Percentiles rank a stretch among this genome's conserved stretches.
Conservation (phyloP, 2,888 invertebrate species). For the Himalopsyche tibetana region DNA sequence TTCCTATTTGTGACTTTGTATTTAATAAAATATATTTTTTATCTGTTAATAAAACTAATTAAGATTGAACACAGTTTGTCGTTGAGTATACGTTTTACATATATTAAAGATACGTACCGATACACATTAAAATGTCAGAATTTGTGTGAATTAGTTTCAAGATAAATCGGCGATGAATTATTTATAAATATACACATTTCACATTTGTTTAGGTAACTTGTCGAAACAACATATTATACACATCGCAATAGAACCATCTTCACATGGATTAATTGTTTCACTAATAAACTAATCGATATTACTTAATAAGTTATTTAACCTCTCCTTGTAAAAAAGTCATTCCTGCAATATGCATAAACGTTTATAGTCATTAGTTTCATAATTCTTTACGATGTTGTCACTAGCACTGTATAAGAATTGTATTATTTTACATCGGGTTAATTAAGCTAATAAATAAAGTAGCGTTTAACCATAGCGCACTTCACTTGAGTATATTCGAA, state of each 20-base stretch:
- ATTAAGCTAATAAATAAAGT: conserved; percentile 19
- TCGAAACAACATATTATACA: conserved; percentile 43
- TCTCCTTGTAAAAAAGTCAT: not conserved
- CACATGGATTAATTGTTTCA: conserved; percentile 44
- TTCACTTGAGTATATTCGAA: conserved; percentile 26
- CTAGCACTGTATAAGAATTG: not conserved
- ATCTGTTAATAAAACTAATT: too few species aligned
- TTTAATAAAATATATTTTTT: too few species aligned
- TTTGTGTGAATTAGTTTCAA: not conserved
- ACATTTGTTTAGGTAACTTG: not conserved
- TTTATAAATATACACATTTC: conserved; percentile 28
- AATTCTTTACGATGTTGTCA: not conserved
- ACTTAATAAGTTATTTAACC: conserved; percentile 7
- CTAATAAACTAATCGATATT: conserved; percentile 47
- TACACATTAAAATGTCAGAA: not conserved
- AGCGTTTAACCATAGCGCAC: not conserved
- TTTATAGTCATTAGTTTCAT: conserved; percentile 19
- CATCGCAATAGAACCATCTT: conserved; percentile 48
- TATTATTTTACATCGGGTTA: not conserved
- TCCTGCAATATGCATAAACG: not conserved
- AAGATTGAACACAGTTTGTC: not conserved
- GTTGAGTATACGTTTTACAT: not conserved
- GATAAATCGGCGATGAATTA: not conserved
- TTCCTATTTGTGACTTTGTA: too few species aligned
- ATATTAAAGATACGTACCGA: not conserved